Conservation (phyloP, 2,113 vertebrate genomes). For the Ranitomeya variabilis region DNA sequence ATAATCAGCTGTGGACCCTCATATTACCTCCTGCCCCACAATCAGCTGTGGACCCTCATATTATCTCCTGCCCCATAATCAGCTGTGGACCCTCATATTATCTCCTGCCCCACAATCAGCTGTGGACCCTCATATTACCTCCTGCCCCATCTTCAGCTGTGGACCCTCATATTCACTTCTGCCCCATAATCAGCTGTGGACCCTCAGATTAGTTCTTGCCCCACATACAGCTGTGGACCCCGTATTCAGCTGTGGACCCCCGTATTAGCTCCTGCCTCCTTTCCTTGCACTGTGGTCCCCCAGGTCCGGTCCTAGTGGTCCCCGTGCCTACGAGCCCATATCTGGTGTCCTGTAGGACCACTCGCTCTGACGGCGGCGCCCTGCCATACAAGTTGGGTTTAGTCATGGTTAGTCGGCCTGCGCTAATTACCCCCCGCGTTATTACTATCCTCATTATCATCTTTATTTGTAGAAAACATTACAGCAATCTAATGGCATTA, state of each 20-base stretch:
- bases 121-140: no score
- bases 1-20: neutral
- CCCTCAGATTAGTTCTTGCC: no score
- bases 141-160: neutral
- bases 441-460: slow-evolving; percentile 28
- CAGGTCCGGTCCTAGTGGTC: no score
- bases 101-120: neutral
- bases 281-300: no score
- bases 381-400: neutral
- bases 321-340: no score
- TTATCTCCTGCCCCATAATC: neutral
- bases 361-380: neutral
- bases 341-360: neutral
- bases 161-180: neutral
- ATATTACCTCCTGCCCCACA: neutral
- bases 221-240: no score
- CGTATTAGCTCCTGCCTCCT: neutral
- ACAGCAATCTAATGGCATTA: neutral
- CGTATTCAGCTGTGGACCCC: no score
- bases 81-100: neutral
- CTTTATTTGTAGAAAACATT: neutral
- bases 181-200: no score
- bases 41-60: no score
- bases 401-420: neutral
- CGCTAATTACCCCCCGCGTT: neutral